Base-by-base conservation (phyloP, 2,113 vertebrate genomes). In the Oreocharis arfaki region DNA sequence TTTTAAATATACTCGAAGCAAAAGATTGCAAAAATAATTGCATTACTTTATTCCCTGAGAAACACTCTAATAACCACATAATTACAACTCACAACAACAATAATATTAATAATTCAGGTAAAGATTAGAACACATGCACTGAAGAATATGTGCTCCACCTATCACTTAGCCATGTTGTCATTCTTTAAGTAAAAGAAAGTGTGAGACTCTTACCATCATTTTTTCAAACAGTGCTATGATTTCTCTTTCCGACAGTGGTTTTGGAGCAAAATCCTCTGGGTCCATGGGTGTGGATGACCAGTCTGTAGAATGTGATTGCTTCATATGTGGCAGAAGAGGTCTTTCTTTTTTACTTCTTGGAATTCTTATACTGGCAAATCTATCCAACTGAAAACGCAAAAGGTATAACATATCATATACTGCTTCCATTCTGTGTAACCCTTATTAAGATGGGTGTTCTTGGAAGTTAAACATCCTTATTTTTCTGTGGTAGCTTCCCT, bases 301-400 rank as follows among this genome's bases (percentile, higher is more conserved):
- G 2, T 97, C 96, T 11, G 91, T 75, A 81, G 95, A 96, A 65
- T 93, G 47, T 8, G 96, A 95, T 22, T 89, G 93, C 80, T 97
- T 97, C 92, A 93, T 84, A 59, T 87, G 68, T 0, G 28, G 86
- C 75, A 97, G 76, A 84, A 80, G 80, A 86, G 93, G 95, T 89
- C 96, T 93, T 77, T 97, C 96, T 37, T 97, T 97, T 70, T 97
- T 97, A 80, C 86, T 93, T 87, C 44, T 95, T 63, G 96, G 95
- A 84, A 97, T 97, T 75, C 93, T 96, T 90, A 97, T 95, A 56
- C 96, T 97, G 84, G 96, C 91, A 92, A 97, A 96, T 74, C 96
- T 93, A 81, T 97, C 96, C 94, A 97, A 52, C 96, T 97, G 89
- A 55, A 96, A 96, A 95, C 7, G 92, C 30, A 95, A 65, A 84